A percentile compares a stretch with the other conserved stretches of the same genome.
Conservation (phyloP, 1,140 invertebrate species). For the Drosophila truncata region DNA sequence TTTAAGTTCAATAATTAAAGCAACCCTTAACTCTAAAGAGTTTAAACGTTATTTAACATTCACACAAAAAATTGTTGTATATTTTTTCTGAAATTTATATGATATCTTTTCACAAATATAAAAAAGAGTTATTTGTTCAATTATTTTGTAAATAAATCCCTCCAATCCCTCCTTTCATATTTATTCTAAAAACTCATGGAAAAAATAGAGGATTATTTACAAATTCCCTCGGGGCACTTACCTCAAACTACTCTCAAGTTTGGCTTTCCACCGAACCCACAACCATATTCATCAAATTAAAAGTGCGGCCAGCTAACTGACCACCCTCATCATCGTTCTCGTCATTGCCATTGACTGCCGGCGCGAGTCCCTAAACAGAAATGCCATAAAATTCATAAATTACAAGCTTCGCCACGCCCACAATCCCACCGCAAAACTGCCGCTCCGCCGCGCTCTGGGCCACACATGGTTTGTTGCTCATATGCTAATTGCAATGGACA, state of each 20-base stretch:
- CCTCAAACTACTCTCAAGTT: background rate
- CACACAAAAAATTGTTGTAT: background rate
- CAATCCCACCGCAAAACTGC: conserved; percentile 25
- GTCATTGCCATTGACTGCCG: conserved; percentile 9
- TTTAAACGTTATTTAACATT: background rate
- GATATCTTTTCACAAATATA: background rate
- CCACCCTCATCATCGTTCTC: conserved; percentile 21
- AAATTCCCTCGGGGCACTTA: background rate
- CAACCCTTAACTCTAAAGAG: background rate
- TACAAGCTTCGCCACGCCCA: conserved; percentile 40
- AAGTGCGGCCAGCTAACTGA: conserved; percentile 28
- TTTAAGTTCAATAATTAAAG: background rate
- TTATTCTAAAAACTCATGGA: conserved; percentile 2
- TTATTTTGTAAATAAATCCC: background rate
- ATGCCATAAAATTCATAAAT: conserved; percentile 58
- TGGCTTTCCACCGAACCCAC: conserved; percentile 1
- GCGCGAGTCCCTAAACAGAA: conserved; percentile 43
- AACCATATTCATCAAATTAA: conserved; percentile 43
- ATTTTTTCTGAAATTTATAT: background rate
- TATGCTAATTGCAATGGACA: conserved; percentile 72
- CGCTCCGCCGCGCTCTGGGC: conserved; percentile 3
- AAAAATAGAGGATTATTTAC: conserved; percentile 14
- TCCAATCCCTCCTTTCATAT: too few species aligned
- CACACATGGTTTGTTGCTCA: conserved; percentile 32
- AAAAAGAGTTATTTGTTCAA: background rate